These are phyloP conservation scores for Myotis findleyi DNA, from an alignment of 2,797 vertebrate species.

Conservation along the genomic window DNA sequence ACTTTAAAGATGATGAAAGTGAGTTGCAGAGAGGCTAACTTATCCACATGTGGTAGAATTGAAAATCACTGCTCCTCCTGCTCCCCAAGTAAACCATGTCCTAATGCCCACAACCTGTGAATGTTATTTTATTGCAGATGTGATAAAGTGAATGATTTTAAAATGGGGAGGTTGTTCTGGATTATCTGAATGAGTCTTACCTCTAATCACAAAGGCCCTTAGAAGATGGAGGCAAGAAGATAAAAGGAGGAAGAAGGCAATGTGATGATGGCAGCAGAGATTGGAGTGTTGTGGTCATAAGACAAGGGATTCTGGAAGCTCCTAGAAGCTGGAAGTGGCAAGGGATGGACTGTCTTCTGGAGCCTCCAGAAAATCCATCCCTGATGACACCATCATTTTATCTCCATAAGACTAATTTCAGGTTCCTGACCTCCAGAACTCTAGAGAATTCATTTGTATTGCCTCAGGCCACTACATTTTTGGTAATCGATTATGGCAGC, in stretches of 20 bases:
- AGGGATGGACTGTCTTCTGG: too few relatives aligned
- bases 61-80: accelerated
- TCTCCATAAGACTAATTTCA: background rate
- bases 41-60: background rate
- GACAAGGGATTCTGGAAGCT: too few relatives aligned
- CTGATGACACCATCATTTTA: background rate
- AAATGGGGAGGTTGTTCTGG: background rate
- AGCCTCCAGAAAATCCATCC: background rate
- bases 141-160: background rate
- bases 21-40: background rate
- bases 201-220: background rate
- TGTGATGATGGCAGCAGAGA: background rate
- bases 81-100: background rate
- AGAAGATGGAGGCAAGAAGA: background rate
- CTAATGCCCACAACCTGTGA: too few relatives aligned
- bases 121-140: background rate
- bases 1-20: background rate
- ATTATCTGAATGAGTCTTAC: background rate
- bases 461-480: background rate
- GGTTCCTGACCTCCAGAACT: too few relatives aligned
- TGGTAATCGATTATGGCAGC: background rate
- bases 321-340: background rate
- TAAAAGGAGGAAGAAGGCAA: background rate
- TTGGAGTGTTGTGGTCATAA: too few relatives aligned
- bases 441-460: too few relatives aligned